Conservation (phyloP, 1,140 invertebrate species). For the Lordiphosa mommai region DNA sequence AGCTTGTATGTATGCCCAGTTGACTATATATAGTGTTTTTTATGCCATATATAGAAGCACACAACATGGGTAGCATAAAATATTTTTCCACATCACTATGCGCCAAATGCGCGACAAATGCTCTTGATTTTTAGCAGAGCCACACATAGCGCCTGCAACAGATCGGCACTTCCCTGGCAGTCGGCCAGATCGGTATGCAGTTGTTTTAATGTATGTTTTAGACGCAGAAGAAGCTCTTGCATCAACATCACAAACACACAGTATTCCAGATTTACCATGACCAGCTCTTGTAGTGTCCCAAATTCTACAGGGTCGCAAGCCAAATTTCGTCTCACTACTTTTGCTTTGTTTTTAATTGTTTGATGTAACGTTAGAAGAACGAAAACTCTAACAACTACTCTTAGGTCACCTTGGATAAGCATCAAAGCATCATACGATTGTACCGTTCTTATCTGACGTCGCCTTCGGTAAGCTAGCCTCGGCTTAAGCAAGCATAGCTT, state of each 20-base stretch:
- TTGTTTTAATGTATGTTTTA: conserved; percentile 19
- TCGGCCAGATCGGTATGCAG: conserved; percentile 24
- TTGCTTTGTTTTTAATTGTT: no score
- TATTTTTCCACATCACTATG: conserved; percentile 49
- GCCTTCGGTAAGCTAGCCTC: no score
- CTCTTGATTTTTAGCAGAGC: conserved; percentile 37
- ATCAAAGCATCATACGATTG: no score
- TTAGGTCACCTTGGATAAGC: no score
- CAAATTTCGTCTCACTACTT: no score
- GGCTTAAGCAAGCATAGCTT: no score
- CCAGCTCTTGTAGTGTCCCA: no score
- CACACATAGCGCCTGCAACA: conserved; percentile 33
- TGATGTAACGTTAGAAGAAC: no score
- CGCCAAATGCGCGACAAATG: conserved; percentile 35
- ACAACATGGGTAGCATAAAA: conserved; percentile 35
- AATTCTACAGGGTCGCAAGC: no score
- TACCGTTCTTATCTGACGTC: no score
- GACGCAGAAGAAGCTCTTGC: conserved; percentile 32
- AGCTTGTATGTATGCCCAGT: conserved; percentile 51
- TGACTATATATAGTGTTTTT: conserved; percentile 40
- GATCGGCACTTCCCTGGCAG: not conserved
- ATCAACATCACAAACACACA: conserved; percentile 38
- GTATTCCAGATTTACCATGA: conserved; percentile 34
- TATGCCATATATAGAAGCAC: conserved; percentile 40
- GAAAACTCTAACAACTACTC: no score